Base-by-base conservation (phyloP, 2,888 invertebrate genomes). In the Pandemis cinnamomeana region DNA sequence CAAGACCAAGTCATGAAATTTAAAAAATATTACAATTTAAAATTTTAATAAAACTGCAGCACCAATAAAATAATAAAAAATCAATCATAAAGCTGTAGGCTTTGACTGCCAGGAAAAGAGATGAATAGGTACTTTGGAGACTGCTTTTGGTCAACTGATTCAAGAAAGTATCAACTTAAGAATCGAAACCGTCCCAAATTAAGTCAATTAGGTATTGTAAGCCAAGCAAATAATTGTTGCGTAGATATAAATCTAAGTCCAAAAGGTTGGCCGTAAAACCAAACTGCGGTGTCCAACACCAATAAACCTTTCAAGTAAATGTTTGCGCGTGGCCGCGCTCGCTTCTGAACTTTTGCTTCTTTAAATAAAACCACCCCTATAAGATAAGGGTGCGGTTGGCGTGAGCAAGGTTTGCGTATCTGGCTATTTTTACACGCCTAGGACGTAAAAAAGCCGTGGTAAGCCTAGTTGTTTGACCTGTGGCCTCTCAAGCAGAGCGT, bases 231-330 rank as follows among this genome's bases (percentile, higher is more conserved):
- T 69, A 58, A 63, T 69, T 58, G 20, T 58, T 5, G 44, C 7
- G 41, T n/a, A 13, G 53, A 36, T 11, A 72, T 73, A 73, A 73
- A 66, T 60, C 73, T 53, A 68, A 60, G 63, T 53, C 71, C 67
- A 15, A 20, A 1, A 66, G 75, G 77, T 77, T 77, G 82, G 84
- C 76, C 84, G 85, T 86, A 86, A 87, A 88, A 87, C 86, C 86
- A 82, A 87, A 87, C 85, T 84, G 87, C 84, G 90, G 90, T 91
- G 84, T 88, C 89, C 87, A 88, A 91, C 91, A 87, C 89, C 91
- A 89, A 91, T 92, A 91, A 91, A 91, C 88, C 90, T 90, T 88
- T 88, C 91, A 85, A 90, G 91, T 87, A 86, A 91, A 91, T 89
- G 90, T 91, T 91, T 90, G 89, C 91, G 91, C 88, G 83, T 83